phyloP scores from a whole-genome alignment of 2,113 vertebrate species.

The Tauraco erythrolophus region DNA sequence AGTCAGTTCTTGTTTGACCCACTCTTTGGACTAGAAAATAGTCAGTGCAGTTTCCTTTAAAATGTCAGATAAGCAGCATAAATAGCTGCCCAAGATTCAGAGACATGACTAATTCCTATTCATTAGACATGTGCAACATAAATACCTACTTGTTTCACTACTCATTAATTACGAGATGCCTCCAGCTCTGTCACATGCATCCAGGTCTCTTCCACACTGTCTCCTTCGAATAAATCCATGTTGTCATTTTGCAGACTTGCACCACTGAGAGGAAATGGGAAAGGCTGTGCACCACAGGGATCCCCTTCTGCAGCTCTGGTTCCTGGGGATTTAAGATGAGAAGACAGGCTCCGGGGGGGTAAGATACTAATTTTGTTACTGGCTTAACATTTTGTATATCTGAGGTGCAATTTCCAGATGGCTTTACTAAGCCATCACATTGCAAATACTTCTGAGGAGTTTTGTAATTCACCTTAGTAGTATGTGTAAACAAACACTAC shows the following conservation, averaged over 20 bases:
- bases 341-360: neutral
- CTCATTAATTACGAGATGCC: neutral
- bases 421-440: neutral
- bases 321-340: neutral
- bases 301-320: neutral
- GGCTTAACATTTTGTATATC: neutral
- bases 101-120: slow-evolving; percentile 6
- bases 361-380: neutral
- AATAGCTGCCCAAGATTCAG: neutral
- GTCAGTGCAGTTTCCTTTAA: neutral
- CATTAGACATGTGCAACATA: neutral
- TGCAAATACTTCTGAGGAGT: neutral
- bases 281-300: neutral
- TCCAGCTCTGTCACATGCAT: neutral
- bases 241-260: neutral
- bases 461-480: neutral
- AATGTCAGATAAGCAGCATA: neutral
- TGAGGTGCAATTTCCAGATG: neutral
- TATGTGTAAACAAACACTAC: neutral
- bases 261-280: neutral
- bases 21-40: neutral
- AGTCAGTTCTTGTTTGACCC: neutral
- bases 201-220: neutral
- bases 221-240: neutral
- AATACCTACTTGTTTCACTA: neutral